Percentiles rank a stretch among this genome's conserved stretches.
Conservation (phyloP, 2,113 vertebrate species). For the Strix uralensis region DNA sequence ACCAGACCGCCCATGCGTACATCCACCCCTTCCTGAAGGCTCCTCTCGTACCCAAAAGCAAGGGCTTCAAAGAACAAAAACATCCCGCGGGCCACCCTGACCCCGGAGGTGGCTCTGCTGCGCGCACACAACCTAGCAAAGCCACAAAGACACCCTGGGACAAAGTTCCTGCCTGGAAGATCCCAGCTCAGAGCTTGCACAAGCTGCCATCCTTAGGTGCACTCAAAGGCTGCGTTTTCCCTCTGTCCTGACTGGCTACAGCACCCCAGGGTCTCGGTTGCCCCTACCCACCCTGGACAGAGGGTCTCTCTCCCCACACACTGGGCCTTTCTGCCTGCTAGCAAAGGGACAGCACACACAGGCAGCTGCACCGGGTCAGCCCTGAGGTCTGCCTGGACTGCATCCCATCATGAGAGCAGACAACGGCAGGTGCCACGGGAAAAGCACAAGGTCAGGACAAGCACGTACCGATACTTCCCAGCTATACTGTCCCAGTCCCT, state of each 20-base stretch:
- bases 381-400: not conserved
- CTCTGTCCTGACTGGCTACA: not conserved
- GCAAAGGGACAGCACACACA: not conserved
- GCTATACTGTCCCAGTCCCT: not conserved
- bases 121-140: not conserved
- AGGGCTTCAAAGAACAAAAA: not conserved
- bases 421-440: not conserved
- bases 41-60: not conserved
- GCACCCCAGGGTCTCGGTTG: not conserved
- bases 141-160: not conserved
- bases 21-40: not conserved
- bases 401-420: not conserved
- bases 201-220: not conserved
- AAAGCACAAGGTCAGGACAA: not conserved
- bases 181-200: not conserved
- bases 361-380: not conserved
- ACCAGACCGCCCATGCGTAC: not conserved
- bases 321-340: not conserved
- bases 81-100: not conserved
- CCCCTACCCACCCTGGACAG: not conserved
- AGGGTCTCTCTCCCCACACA: not conserved
- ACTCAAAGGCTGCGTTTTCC: not conserved
- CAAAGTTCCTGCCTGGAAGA: not conserved
- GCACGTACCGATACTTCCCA: not conserved
- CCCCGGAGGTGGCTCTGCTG: not conserved